phyloP scores from a whole-genome alignment of 2,888 invertebrate species.

The Caenorhabditis macrosperma region DNA sequence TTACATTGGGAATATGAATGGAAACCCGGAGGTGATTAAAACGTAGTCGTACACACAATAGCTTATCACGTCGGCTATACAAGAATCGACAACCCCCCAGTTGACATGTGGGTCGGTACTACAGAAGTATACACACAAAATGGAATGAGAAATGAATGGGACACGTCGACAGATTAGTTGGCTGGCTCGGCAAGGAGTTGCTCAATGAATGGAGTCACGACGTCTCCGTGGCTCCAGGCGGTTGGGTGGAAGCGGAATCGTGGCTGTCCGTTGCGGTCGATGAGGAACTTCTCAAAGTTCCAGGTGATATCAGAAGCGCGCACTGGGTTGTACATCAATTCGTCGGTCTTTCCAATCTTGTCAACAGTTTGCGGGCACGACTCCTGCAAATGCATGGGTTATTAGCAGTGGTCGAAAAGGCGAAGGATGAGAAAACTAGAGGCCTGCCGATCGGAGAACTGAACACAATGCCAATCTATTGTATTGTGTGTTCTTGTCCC shows the following conservation, averaged over 20 bases:
- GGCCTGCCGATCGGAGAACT: constrained; percentile 22
- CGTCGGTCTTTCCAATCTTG: constrained; percentile 78
- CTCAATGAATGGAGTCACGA: constrained; percentile 75
- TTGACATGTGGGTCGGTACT: constrained; percentile 54
- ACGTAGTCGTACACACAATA: constrained; percentile 42
- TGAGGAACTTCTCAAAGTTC: constrained; percentile 80
- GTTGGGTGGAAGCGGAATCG: constrained; percentile 80
- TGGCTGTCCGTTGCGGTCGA: constrained; percentile 79
- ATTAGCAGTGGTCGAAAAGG: constrained; percentile 1
- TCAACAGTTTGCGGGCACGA: constrained; percentile 79
- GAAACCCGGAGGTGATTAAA: constrained; percentile 54
- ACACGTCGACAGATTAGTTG: constrained; percentile 12
- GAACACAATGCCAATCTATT: constrained; percentile 50
- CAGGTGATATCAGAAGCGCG: constrained; percentile 78
- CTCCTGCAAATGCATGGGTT: constrained; percentile 70
- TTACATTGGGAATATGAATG: constrained; percentile 29
- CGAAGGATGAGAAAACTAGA: constrained; percentile 5
- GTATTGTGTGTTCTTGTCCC: constrained; percentile 16
- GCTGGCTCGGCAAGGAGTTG: constrained; percentile 70
- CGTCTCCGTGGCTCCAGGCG: constrained; percentile 79
- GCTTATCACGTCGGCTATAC: constrained; percentile 43
- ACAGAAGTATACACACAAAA: constrained; percentile 50
- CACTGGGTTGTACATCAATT: constrained; percentile 79
- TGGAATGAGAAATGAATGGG: constrained; percentile 31
- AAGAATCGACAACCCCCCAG: constrained; percentile 52